Evolutionary conservation across 2,113 vertebrate species (phyloP).

Genomic region (Hippoglossus stenolepis): DNA sequence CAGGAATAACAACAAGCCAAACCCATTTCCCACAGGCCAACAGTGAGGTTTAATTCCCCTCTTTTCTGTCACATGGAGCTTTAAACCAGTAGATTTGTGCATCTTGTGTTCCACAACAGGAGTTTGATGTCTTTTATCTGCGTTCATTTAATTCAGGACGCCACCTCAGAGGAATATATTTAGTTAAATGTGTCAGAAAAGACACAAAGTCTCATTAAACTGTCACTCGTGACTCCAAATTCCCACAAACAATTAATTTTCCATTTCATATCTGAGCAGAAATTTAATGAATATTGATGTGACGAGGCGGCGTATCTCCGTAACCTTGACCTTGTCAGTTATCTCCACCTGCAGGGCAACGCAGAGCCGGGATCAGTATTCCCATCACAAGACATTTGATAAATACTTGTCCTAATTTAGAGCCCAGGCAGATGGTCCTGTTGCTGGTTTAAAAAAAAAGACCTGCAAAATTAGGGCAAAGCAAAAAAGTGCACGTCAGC

Average conservation of each 20-base stretch:
- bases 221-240: neutral
- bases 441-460: slow-evolving; percentile 23
- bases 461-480: slow-evolving; percentile 34
- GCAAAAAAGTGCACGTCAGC: slow-evolving; percentile 51
- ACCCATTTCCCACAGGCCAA: slow-evolving; percentile 41
- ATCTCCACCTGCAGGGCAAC: slow-evolving; percentile 34
- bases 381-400: slow-evolving; percentile 46
- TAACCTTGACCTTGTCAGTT: slow-evolving; percentile 57
- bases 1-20: slow-evolving; percentile 61
- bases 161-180: too few relatives aligned
- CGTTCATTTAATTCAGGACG: too few relatives aligned
- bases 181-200: neutral
- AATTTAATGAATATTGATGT: slow-evolving; percentile 42
- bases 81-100: neutral
- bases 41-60: neutral
- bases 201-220: too few relatives aligned
- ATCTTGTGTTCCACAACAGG: neutral
- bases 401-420: slow-evolving; percentile 52
- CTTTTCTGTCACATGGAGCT: neutral
- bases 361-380: slow-evolving; percentile 39
- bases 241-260: slow-evolving; percentile 36
- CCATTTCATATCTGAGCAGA: slow-evolving; percentile 13
- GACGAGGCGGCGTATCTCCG: neutral
- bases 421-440: slow-evolving; percentile 58
- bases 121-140: slow-evolving; percentile 6